Conservation (phyloP, 2,113 vertebrate species). For the Forbesichthys agassizii region DNA sequence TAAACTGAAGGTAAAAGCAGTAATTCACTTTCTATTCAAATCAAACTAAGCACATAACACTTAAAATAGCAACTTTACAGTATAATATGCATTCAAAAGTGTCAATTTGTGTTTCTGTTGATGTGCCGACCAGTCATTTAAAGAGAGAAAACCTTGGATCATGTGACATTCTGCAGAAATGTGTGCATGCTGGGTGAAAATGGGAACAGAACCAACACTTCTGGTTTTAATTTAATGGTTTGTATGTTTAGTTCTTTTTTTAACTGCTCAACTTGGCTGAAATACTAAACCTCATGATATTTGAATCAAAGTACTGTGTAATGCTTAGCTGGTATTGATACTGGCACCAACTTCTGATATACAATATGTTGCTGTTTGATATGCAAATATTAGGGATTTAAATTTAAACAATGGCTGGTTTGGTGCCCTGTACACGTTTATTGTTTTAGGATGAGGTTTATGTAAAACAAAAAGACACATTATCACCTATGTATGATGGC, state of each 20-base stretch:
- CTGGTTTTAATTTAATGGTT: conserved; percentile 22
- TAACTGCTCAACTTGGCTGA: background rate
- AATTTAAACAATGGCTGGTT: background rate
- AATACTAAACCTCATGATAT: background rate
- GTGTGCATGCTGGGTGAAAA: conserved; percentile 2
- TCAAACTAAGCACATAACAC: no score
- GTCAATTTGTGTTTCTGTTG: no score
- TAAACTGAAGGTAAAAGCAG: no score
- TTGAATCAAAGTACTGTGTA: background rate
- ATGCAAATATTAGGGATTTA: background rate
- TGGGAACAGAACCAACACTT: conserved; percentile 2
- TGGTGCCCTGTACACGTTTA: no score
- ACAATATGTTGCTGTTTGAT: background rate
- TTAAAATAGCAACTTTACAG: no score
- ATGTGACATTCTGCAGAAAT: background rate
- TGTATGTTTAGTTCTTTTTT: no score
- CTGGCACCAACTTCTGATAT: background rate
- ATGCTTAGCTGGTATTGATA: background rate
- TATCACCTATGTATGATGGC: no score
- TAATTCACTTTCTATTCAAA: no score
- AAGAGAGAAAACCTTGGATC: background rate
- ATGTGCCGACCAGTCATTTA: no score
- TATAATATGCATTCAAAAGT: no score
- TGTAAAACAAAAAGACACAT: no score
- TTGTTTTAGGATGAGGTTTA: no score